Evolutionary conservation across 2,888 invertebrate species (phyloP).

Genomic region (Acanthosoma haemorrhoidale): DNA sequence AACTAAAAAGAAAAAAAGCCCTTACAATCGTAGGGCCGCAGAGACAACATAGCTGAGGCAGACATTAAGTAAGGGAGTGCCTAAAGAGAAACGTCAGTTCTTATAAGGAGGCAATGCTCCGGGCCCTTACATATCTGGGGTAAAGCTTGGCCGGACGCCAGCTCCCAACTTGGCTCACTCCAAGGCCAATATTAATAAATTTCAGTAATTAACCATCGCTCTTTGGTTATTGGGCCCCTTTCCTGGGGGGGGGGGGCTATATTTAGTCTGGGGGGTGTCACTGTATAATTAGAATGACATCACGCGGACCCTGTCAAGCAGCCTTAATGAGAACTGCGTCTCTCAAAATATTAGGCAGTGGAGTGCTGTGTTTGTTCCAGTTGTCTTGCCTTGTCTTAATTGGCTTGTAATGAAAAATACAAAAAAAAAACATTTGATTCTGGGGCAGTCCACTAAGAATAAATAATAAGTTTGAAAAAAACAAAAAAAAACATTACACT

Average conservation of each 20-base stretch:
- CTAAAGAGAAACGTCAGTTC: background rate
- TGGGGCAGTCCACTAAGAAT: no score
- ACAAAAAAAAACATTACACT: no score
- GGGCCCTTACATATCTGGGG: slow-evolving; percentile 5
- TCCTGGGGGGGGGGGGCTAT: background rate
- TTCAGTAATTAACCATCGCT: slow-evolving; percentile 24
- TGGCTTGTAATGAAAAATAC: no score
- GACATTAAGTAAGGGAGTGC: background rate
- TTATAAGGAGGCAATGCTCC: background rate
- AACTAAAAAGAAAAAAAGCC: no score
- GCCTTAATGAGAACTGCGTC: background rate
- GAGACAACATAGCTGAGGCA: background rate
- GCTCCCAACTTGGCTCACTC: background rate
- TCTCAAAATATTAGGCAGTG: background rate
- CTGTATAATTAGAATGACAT: slow-evolving; percentile 24
- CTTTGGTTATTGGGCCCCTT: slow-evolving; percentile 14
- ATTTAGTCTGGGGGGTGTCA: background rate
- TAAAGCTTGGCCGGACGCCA: background rate
- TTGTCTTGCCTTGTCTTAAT: no score
- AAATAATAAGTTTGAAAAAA: no score
- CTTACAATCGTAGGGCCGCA: background rate
- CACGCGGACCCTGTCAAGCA: background rate
- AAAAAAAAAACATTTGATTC: no score
- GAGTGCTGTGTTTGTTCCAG: background rate
- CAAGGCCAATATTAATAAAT: slow-evolving; percentile 23